These are phyloP conservation scores for Procavia capensis DNA, from an alignment of 2,113 vertebrate genomes.

Conservation along the genomic window DNA sequence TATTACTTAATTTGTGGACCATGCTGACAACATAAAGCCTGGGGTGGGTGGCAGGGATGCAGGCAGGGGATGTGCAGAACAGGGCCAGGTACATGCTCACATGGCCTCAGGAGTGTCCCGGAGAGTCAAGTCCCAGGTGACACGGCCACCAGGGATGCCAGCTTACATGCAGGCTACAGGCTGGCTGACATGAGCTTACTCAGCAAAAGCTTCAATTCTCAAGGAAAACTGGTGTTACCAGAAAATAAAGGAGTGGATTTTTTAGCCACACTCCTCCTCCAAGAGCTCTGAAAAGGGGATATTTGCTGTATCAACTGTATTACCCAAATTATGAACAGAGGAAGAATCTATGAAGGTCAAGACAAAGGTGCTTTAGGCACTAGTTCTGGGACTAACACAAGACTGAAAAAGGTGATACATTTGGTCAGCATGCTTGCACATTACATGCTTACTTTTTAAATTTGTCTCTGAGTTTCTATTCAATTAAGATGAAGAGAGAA, in stretches of 20 bases:
- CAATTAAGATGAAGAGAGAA: not conserved
- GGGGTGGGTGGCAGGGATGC: accelerated
- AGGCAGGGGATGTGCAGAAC: not conserved
- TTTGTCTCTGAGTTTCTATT: not conserved
- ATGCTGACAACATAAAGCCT: not conserved
- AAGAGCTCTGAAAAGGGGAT: not conserved
- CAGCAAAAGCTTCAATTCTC: not conserved
- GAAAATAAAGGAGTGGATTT: not conserved
- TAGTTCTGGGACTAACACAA: not conserved
- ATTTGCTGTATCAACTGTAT: not conserved
- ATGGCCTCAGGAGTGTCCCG: not conserved
- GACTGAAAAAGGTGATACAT: not conserved
- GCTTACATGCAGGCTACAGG: not conserved
- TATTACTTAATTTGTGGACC: not conserved
- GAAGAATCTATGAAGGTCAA: not conserved
- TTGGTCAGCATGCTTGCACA: not conserved
- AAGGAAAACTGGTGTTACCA: not conserved
- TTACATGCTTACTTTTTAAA: not conserved
- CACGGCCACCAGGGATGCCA: accelerated
- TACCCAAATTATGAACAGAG: not conserved
- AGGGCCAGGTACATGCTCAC: not conserved
- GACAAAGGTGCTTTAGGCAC: not conserved
- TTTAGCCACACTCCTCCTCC: not conserved
- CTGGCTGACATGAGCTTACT: not conserved
- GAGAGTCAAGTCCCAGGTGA: not conserved